phyloP scores from a whole-genome alignment of 2,797 vertebrate genomes.

The Malacoctenus gilli region DNA sequence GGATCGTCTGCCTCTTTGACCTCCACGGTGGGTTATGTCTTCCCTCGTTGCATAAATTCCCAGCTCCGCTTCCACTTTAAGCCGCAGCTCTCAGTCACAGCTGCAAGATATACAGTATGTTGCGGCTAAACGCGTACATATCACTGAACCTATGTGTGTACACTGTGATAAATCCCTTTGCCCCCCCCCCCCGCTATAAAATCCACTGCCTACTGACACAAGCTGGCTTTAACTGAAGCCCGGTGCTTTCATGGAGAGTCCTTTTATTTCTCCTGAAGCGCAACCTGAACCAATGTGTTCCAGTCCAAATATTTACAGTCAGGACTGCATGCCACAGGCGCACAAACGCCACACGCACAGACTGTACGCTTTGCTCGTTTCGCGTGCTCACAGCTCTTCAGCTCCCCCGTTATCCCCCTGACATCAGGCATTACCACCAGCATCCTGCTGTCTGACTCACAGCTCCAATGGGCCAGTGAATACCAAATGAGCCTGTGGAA shows the following conservation, averaged over 20 bases:
- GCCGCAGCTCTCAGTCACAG: no score
- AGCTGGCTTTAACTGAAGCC: conserved; percentile 2
- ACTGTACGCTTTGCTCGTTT: conserved; percentile 24
- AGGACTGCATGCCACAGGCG: neutral
- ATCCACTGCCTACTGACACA: neutral
- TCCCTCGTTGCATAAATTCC: no score
- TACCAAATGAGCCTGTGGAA: conserved; percentile 54
- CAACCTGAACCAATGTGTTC: neutral
- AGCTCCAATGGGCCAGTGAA: conserved; percentile 47
- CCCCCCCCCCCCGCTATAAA: no score
- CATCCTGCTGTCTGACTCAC: conserved; percentile 48
- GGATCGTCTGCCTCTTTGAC: no score
- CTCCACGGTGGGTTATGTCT: no score
- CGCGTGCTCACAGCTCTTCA: conserved; percentile 21
- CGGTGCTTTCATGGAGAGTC: conserved; percentile 5
- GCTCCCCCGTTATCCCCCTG: conserved; percentile 32
- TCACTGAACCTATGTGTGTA: no score
- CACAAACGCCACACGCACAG: neutral
- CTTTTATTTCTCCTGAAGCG: neutral
- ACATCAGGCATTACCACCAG: conserved; percentile 47
- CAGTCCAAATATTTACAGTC: neutral
- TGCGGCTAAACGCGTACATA: no score
- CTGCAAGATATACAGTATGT: no score
- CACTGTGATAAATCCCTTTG: neutral
- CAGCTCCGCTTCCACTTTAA: no score